Evolutionary conservation across 1,140 invertebrate genomes (phyloP), one percentile per base, ranked within the genome.

Genomic region (Thaumetopoea pityocampa): DNA sequence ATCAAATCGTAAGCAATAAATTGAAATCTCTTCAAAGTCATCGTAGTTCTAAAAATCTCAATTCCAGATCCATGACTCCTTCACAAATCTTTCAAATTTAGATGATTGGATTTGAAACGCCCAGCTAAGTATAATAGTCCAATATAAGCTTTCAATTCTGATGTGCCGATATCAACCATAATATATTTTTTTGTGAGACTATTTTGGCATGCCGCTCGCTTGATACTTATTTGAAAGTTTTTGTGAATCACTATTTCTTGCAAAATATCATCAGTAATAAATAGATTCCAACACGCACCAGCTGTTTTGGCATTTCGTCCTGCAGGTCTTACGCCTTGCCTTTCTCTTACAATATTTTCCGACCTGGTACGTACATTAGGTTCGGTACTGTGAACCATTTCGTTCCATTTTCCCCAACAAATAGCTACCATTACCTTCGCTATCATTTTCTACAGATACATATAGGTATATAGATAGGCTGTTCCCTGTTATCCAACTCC

Each of bases 31-130:
- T 58, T 37, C 12, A 49, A 6, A 4, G 51, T 52, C 51, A 63
- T 59, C 1, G 46, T 51, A 4, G 24, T 38, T 1, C 46, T 19
- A 52, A 63, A 58, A 5, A 63, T 52, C 9, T 63, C 54, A 9
- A 15, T 18, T 18, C 17, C 17, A 18, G 17, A 18, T 3, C 17
- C 17, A 18, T 18, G 3, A 18, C 17, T 26, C 7, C 27, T 16
- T 55, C 49, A 59, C 5, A 58, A 32, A 34, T 62, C 53, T 32
- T 32, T 52, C 1, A 63, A n/a, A 41, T 12, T 53, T 29, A 55
- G 60, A 5, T 55, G 30, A 33, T 33, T 44, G 12, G 51, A 58
- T 28, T 20, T 33, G 24, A 18, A 38, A 5, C 50, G 14, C 6
- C 52, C 52, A 50, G 46, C 52, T n/a, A 56, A 23, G 11, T 50